phyloP scores from a whole-genome alignment of 2,888 invertebrate species.

The Cryptophagus acutangulus region DNA sequence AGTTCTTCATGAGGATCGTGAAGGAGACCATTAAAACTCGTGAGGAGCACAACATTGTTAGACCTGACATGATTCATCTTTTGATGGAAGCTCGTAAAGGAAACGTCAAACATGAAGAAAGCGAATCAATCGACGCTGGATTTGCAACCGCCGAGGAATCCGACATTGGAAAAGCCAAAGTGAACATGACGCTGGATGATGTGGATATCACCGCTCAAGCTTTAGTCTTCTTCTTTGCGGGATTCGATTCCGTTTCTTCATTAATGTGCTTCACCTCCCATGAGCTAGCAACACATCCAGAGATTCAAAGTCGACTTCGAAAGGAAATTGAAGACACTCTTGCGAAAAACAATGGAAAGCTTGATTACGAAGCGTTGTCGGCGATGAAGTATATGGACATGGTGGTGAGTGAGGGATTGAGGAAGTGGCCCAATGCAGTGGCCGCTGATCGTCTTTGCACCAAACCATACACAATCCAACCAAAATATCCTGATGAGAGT shows the following conservation, averaged over 20 bases:
- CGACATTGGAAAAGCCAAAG: too few species aligned
- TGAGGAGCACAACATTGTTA: conserved; percentile 45
- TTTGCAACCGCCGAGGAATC: too few species aligned
- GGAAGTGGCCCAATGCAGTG: conserved; percentile 4
- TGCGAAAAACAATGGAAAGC: not conserved
- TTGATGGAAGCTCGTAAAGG: conserved; percentile 47
- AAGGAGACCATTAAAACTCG: conserved; percentile 46
- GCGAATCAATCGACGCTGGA: too few species aligned
- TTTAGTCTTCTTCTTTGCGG: not conserved
- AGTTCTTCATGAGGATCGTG: conserved; percentile 27
- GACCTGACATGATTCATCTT: conserved; percentile 55
- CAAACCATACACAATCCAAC: conserved; percentile 44
- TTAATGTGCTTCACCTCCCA: not conserved
- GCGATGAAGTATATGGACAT: conserved; percentile 15
- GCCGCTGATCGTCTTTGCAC: conserved; percentile 48
- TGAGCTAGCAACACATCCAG: conserved; percentile 4
- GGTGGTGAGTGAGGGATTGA: conserved; percentile 20
- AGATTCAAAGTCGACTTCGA: conserved; percentile 22
- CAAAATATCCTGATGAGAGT: conserved; percentile 19
- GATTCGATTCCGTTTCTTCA: not conserved
- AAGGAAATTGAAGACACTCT: conserved; percentile 15
- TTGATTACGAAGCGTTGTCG: conserved; percentile 15
- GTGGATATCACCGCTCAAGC: not conserved
- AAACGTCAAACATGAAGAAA: not conserved
- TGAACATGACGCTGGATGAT: not conserved